Evolutionary conservation across 2,888 invertebrate species (phyloP).

Genomic region (Diploptera punctata): DNA sequence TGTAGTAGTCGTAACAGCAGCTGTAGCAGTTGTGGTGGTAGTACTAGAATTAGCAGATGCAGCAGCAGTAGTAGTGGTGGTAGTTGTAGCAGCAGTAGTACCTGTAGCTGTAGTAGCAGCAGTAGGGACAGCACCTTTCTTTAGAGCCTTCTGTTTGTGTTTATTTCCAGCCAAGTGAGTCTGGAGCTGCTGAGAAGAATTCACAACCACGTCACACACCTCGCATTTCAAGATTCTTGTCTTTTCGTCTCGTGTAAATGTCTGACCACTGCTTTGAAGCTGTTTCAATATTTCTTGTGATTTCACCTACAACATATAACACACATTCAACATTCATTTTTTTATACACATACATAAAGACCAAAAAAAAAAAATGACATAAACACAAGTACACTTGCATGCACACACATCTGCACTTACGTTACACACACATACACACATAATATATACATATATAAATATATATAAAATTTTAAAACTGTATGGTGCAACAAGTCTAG

Average conservation of each 20-base stretch:
- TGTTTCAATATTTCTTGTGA: conserved; percentile 43
- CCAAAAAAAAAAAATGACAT: neutral
- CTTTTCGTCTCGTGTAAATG: conserved; percentile 42
- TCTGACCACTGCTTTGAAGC: conserved; percentile 40
- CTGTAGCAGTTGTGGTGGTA: no score
- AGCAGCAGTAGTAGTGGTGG: neutral
- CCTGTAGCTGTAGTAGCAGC: neutral
- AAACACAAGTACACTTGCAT: neutral
- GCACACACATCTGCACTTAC: no score
- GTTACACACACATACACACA: no score
- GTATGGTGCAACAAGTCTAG: no score
- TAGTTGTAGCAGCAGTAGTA: neutral
- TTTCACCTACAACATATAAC: conserved; percentile 38
- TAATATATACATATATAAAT: no score
- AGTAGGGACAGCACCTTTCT: conserved; percentile 29
- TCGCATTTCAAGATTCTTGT: conserved; percentile 44
- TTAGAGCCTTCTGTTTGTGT: conserved; percentile 40
- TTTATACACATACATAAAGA: neutral
- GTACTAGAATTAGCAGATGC: neutral
- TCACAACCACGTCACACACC: conserved; percentile 47
- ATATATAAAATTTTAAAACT: no score
- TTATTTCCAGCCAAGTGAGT: conserved; percentile 47
- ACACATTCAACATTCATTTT: neutral
- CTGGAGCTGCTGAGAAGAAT: conserved; percentile 48
- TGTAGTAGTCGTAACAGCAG: no score